Base-by-base conservation (phyloP, 2,797 vertebrate genomes). In the Urophycis tenuis region DNA sequence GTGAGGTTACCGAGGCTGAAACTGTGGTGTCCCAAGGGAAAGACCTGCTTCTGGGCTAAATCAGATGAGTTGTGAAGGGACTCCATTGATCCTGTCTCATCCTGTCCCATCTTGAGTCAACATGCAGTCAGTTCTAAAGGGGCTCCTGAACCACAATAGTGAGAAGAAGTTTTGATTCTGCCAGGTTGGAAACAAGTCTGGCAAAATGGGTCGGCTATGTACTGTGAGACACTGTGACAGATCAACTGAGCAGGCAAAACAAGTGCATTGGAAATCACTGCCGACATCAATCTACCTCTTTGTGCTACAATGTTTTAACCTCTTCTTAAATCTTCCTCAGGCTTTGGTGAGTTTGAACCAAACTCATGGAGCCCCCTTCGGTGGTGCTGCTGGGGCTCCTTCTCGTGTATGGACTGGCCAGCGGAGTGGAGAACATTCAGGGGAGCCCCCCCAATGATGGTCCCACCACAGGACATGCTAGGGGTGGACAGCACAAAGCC, bases 341-440 rank as follows among this genome's bases (percentile, higher is more conserved):
- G 83, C 10, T 79, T 87, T 84, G 82, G 80, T 86, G 85, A 82
- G 75, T 85, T 85, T 82, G 84, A 89, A 71, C 71, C 77, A 82
- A 75, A 85, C 86, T 85, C 83, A 94, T 94, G 94, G 91, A 92
- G 87, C 74, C 85, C 85, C 87, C 86, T 80, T 85, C 84, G 74
- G 74, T 85, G 78, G 87, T 90, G 81, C 87, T 92, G 81, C 80
- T 92, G 86, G 83, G 90, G 78, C 83, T 93, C 75, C 84, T 93
- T 76, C 81, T 94, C 64, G 77, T 85, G 77, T 89, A 86, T 83
- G 91, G 91, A 84, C 83, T 91, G 74, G 82, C 76, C 74, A 87
- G 75, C 77, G 79, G 87, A 1, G 79, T 84, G 74, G 85, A 88
- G 77, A 84, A 85, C 83, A 86, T 86, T 73, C 85, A 82, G 30